Evolutionary conservation across 2,888 invertebrate species (phyloP), one percentile per base, ranked within the genome.

Genomic region (Hololepta plana): DNA sequence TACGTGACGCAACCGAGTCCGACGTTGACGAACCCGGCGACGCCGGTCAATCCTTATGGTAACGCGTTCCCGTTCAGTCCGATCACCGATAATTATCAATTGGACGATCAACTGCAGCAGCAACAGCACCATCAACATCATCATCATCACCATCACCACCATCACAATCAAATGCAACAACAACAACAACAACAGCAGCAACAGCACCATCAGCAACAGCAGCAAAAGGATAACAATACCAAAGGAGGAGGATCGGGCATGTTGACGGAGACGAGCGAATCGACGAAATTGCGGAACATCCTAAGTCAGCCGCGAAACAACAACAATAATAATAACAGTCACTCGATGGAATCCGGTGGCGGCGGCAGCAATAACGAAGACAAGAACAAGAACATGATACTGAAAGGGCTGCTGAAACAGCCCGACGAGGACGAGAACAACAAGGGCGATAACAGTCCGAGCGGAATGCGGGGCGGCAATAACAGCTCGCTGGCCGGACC

Each of bases 321-420:
- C 10, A n/a, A n/a, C n/a, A n/a, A n/a, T 21, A 10, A 10, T 6
- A 13, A 14, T 13, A 14, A 24, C 14, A 24, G 24, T n/a, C n/a
- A n/a, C n/a, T 41, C 43, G 6, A 40, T 38, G 13, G 46, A 48
- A 41, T 43, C 35, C 30, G 44, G 41, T 30, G 43, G 40, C 28
- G 41, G 45, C 32, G 17, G 7, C 17, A 7, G 17, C 17, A 16
- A 32, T 15, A 31, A 27, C 21, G 31, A 30, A 21, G 32, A 32
- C 21, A 24, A 57, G 32, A 60, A 59, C 36, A 57, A 60, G 35
- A 48, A 57, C 38, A 53, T 55, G 40, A 67, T 68, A 46, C 47
- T 68, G 35, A 67, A 66, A 41, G 64, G 62, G 32, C 49, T 76
- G 45, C 55, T 76, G 35, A 72, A 72, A 43, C 68, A 71, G 44